phyloP scores from a whole-genome alignment of 2,888 invertebrate species.

The Drosophila anceps region DNA sequence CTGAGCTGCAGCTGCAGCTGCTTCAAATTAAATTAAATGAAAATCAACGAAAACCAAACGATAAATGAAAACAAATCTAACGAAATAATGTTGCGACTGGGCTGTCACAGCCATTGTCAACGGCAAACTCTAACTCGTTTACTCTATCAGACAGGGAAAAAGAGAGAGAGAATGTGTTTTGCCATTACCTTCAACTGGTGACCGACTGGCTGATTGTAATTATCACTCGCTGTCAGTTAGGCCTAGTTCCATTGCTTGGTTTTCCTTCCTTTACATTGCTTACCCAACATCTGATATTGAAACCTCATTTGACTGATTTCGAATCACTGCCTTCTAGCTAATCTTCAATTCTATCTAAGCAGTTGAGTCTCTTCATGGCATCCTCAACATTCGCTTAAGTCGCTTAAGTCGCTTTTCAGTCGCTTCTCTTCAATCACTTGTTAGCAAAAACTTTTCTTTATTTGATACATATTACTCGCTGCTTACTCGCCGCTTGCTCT shows the following conservation, averaged over 20 bases:
- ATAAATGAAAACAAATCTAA: slow-evolving; percentile 51
- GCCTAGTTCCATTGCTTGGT: no score
- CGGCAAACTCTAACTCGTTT: background rate
- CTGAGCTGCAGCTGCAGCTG: slow-evolving; percentile 3
- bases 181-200: background rate
- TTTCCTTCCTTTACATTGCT: background rate
- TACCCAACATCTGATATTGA: background rate
- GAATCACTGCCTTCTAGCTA: no score
- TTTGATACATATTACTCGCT: no score
- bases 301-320: no score
- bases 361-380: no score
- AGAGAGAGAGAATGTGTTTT: background rate
- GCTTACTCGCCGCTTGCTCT: background rate
- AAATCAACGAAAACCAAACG: slow-evolving; percentile 45
- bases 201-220: background rate
- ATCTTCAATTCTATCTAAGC: no score
- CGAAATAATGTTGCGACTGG: slow-evolving; percentile 20
- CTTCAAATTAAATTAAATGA: slow-evolving; percentile 71
- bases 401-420: no score
- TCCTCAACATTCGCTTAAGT: no score
- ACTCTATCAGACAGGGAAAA: background rate
- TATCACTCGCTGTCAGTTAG: background rate
- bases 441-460: no score
- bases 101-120: slow-evolving; percentile 28
- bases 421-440: no score